Base-by-base conservation (phyloP, 2,888 invertebrate genomes). In the Pediacus dermestoides region DNA sequence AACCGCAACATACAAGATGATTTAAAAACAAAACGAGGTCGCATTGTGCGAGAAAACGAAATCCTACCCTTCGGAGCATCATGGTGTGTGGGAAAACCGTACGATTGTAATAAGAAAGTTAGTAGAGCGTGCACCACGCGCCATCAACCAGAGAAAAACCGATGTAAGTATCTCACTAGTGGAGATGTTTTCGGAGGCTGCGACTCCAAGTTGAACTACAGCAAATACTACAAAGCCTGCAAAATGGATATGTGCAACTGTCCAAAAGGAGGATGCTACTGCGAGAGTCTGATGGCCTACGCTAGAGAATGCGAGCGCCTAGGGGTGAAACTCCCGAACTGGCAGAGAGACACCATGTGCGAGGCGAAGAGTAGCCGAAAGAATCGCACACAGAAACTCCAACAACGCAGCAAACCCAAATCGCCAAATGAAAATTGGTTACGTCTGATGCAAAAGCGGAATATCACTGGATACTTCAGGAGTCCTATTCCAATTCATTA, bases 271-370 rank as follows among this genome's bases (percentile, higher is more conserved):
- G 76, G 78, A 57, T 94, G 94, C 58, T 88, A 91, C 64, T 94
- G 94, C 67, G 90, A 92, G 52, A 86, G 90, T 44, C 82, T 93
- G 58, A 81, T 84, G 36, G 93, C 93, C 2, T 94, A 93, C 63
- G 87, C 88, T 1, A 81, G 89, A 49, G 90, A 90, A 66, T 94
- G 94, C 63, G 76, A 82, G 45, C 75, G 90, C 12, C 68, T 86
- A 23, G 90, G 90, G 0, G 83, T 85, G 1, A 74, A 77, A 42
- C 71, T 88, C 28, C 73, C 73, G 1, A 76, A 82, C 48, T 92
- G 91, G 91, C 75, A 82, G 42, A 73, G 74, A 30, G 73, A 76
- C 30, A 46, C 39, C 22, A 33, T 37, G 3, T 52, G 52, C 18
- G 34, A 44, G 4, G 43, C 25, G 6, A 27, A 21, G 10, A 30